Base-by-base conservation (phyloP, 2,888 invertebrate genomes). In the Odontocerum albicorne region DNA sequence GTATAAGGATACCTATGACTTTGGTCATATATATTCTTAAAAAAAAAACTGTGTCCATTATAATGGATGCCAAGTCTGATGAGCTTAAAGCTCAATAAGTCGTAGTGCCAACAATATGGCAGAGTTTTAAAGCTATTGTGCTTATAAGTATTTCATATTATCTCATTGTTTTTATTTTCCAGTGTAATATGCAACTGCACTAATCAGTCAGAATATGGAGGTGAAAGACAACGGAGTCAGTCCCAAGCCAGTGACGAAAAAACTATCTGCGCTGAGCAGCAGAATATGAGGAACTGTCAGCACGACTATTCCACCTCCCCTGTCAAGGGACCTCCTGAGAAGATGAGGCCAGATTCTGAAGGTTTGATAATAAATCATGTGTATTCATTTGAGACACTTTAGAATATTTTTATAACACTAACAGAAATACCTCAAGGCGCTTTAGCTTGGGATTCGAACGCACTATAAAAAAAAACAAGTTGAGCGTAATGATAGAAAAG, bases 261-360 rank as follows among this genome's bases (percentile, higher is more conserved):
- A 63, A 82, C 83, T 0, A 76, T 77, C 22, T 77, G 77, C 49
- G 83, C 82, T 0, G 86, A 85, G 64, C 77, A 85, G 55, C 85
- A 86, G 66, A 85, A 86, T 66, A 76, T 83, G 53, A 73, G 83
- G 56, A 86, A 86, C 70, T 81, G 81, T 59, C 85, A 85, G 64
- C 86, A 86, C 64, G 84, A 86, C 59, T 85, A 85, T 67, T 84
- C 77, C 1, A 77, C 79, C 21, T 78, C 79, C 1, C 78, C 79
- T 1, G 72, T 77, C 10, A 79, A 76, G 59, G 57, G 57, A 8
- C 70, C 77, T 50, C 74, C 76, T 52, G 81, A 81, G 62, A 82
- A 81, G 63, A 65, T 80, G 35, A 75, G 78, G n/a, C 80, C 81
- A 19, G 79, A 81, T 12, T 79, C 77, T 40, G 79, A 78, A 44